Percentiles rank a stretch among this genome's conserved stretches.
These are phyloP conservation scores for Mormyrus iriodes DNA, from an alignment of 2,113 vertebrate genomes.

Conservation along the genomic window DNA sequence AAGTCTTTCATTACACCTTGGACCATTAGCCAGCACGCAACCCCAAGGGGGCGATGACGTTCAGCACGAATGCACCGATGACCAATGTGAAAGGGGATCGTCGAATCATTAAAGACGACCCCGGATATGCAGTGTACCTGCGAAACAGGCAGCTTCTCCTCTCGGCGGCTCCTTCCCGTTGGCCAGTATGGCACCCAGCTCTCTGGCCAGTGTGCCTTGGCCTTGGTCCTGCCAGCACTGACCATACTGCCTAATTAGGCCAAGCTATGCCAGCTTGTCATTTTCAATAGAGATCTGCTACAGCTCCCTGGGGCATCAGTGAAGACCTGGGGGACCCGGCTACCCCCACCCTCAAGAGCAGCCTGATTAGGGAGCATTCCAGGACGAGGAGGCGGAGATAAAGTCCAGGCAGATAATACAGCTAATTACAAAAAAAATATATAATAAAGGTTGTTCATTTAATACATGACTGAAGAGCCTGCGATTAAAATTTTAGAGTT, in stretches of 20 bases:
- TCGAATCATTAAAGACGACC: background rate
- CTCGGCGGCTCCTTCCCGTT: background rate
- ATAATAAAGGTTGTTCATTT: background rate
- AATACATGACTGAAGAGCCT: background rate
- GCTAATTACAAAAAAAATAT: background rate
- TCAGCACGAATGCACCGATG: background rate
- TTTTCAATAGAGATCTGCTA: conserved; percentile 3
- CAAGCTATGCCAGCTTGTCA: background rate
- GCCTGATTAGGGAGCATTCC: background rate
- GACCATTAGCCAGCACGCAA: background rate
- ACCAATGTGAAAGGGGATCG: background rate
- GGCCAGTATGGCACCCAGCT: background rate
- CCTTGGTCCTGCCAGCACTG: background rate
- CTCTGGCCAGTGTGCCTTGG: background rate
- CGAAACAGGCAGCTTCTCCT: background rate
- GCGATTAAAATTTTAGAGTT: background rate
- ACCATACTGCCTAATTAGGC: background rate
- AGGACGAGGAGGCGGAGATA: background rate
- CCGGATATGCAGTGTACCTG: background rate
- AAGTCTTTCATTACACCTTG: background rate
- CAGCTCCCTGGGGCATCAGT: background rate
- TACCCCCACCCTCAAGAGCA: background rate
- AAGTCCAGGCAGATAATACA: background rate
- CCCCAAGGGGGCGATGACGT: background rate
- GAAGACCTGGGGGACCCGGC: background rate